These are phyloP conservation scores for Belgica antarctica DNA, from an alignment of 2,888 invertebrate species.

Conservation along the genomic window DNA sequence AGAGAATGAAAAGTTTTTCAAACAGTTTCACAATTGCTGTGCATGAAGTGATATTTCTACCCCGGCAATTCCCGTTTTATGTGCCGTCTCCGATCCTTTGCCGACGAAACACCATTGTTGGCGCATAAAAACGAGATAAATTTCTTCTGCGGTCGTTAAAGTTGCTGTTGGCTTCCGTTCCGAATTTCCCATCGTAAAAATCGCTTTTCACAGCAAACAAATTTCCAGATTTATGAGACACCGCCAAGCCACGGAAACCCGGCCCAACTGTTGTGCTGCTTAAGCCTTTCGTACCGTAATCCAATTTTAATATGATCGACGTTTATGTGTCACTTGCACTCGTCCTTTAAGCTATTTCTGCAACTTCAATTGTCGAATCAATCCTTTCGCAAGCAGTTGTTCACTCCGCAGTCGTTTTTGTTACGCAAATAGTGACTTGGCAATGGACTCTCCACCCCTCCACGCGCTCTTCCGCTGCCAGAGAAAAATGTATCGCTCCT, in stretches of 20 bases:
- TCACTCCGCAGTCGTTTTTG: neutral
- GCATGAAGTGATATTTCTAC: neutral
- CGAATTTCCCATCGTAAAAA: slow-evolving; percentile 31
- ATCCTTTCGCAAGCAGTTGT: neutral
- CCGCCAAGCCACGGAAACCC: neutral
- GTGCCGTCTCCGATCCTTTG: neutral
- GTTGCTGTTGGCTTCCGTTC: slow-evolving; percentile 9
- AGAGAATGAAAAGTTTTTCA: slow-evolving; percentile 6
- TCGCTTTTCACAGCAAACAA: slow-evolving; percentile 25
- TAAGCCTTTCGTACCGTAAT: slow-evolving; percentile 37
- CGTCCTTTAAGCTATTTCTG: neutral
- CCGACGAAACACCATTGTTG: neutral
- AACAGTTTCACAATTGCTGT: neutral
- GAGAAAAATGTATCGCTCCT: slow-evolving; percentile 25
- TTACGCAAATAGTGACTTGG: slow-evolving; percentile 11
- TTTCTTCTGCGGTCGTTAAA: slow-evolving; percentile 24
- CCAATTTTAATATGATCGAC: slow-evolving; percentile 35
- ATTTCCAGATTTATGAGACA: slow-evolving; percentile 24
- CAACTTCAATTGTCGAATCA: neutral
- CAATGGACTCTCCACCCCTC: neutral
- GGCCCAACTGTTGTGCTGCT: neutral
- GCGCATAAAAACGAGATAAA: slow-evolving; percentile 32
- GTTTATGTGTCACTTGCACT: slow-evolving; percentile 29
- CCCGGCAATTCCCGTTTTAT: neutral
- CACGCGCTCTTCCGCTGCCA: no score